A percentile compares a stretch with the other conserved stretches of the same genome.
Evolutionary conservation across 2,113 vertebrate species (phyloP).

Genomic region (Isichthys henryi): DNA sequence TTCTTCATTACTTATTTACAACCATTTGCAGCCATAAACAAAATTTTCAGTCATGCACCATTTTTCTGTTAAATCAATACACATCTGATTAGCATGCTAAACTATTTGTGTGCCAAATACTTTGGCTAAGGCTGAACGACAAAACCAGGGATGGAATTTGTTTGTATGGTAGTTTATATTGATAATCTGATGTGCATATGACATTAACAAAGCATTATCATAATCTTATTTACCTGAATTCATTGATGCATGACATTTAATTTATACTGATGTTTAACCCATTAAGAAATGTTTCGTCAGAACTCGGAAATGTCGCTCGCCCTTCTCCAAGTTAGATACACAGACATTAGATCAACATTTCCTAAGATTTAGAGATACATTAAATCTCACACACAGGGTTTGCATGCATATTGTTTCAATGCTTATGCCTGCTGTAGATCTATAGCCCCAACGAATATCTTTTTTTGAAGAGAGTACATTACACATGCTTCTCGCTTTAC

Average conservation of each 20-base stretch:
- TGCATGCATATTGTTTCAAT: background rate
- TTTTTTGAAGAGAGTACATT: background rate
- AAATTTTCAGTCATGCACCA: background rate
- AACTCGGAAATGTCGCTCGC: background rate
- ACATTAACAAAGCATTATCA: background rate
- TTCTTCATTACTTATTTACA: slow-evolving; percentile 10
- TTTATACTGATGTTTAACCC: background rate
- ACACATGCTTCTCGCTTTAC: too few species aligned
- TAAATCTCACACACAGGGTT: background rate
- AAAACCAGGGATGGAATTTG: background rate
- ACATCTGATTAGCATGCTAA: background rate
- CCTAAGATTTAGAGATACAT: background rate
- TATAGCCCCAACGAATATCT: background rate
- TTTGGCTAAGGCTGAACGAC: background rate
- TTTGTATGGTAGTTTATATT: background rate
- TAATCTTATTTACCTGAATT: background rate
- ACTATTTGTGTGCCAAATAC: background rate
- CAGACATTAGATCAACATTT: background rate
- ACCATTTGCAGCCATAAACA: background rate
- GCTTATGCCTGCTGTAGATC: background rate
- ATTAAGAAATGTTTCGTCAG: background rate
- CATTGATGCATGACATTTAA: background rate
- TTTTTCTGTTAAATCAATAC: background rate
- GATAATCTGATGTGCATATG: background rate
- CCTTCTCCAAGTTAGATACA: background rate